Evolutionary conservation across 1,140 invertebrate species (phyloP), one percentile per base, ranked within the genome.

Genomic region (Plodia interpunctella): DNA sequence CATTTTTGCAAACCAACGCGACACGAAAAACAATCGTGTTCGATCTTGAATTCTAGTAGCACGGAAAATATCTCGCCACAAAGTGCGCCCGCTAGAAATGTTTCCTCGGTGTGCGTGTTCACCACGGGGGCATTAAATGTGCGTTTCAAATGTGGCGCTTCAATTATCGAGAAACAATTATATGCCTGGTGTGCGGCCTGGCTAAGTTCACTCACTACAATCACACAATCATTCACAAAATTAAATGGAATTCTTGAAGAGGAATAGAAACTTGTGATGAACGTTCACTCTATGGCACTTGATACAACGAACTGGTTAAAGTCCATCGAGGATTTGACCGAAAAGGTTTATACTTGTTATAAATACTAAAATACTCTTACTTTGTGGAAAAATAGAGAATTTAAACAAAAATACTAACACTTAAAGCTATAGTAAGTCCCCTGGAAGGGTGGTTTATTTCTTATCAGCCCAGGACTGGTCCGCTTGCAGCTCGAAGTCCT

Each of bases 401-500:
- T 44, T n/a, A 15, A 44, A 15, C 38, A 44, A 44, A 44, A 44
- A 44, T 44, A 44, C 38, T 44, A 44, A 44, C 38, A 44, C 38
- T 44, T 44, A 44, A 17, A 15, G 38, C 38, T 44, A 44, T n/a
- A n/a, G n/a, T 9, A 8, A 28, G 28, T 38, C 11, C 11, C 11
- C 8, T 11, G 13, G 19, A n/a, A 53, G 50, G 59, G 25, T 50
- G 57, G 25, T 32, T 56, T 74, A 71, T 60, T 83, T 76, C 62
- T 66, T 78, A 58, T 63, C 70, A 19, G 56, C 63, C 59, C 64
- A 74, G 30, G 72, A 50, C 49, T 68, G 55, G 73, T 82, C 76
- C 0, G 72, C 69, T 49, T 81, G 78, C 65, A 75, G 63, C 20
- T 68, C 65, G 49, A 75, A 21, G 19, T 74, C 67, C 30, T 65